Percentiles rank a stretch among this genome's conserved stretches.
phyloP scores from a whole-genome alignment of 2,888 invertebrate genomes.

The Phlogophora meticulosa region DNA sequence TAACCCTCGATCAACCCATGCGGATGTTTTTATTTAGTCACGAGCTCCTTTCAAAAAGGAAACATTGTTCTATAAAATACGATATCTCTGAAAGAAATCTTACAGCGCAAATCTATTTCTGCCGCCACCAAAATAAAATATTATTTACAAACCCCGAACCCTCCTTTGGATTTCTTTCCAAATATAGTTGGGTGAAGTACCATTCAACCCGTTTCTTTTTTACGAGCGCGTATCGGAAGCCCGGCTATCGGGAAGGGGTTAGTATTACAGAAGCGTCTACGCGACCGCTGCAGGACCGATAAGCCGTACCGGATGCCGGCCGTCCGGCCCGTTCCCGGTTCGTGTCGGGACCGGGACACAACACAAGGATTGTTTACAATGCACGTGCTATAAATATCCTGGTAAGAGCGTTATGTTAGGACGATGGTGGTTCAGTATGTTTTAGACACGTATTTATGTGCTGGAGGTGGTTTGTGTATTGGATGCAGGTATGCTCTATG shows the following conservation, averaged over 20 bases:
- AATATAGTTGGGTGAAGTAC: slow-evolving; percentile 42
- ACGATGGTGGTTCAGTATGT: slow-evolving; percentile 30
- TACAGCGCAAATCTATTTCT: slow-evolving; percentile 12
- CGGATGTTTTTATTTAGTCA: too few relatives aligned
- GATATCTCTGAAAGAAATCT: neutral
- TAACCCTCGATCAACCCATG: too few relatives aligned
- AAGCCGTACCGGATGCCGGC: slow-evolving; percentile 53
- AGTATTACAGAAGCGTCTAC: slow-evolving; percentile 36
- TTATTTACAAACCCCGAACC: slow-evolving; percentile 26
- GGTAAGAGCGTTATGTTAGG: slow-evolving; percentile 6
- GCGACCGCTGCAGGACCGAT: slow-evolving; percentile 37
- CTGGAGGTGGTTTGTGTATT: too few relatives aligned
- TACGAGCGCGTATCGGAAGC: slow-evolving; percentile 59
- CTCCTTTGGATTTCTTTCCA: slow-evolving; percentile 40
- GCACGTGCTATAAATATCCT: slow-evolving; percentile 56
- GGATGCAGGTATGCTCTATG: neutral
- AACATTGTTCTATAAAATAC: neutral
- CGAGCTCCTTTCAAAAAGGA: too few relatives aligned
- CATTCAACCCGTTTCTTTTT: slow-evolving; percentile 52
- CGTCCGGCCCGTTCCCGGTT: slow-evolving; percentile 37
- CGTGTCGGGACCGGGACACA: slow-evolving; percentile 30
- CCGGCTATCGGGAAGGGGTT: slow-evolving; percentile 48
- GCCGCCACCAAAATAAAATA: slow-evolving; percentile 34
- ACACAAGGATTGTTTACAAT: slow-evolving; percentile 53
- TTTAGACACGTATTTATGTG: neutral